phyloP scores from a whole-genome alignment of 2,888 invertebrate genomes.

The Athrips mouffetella region DNA sequence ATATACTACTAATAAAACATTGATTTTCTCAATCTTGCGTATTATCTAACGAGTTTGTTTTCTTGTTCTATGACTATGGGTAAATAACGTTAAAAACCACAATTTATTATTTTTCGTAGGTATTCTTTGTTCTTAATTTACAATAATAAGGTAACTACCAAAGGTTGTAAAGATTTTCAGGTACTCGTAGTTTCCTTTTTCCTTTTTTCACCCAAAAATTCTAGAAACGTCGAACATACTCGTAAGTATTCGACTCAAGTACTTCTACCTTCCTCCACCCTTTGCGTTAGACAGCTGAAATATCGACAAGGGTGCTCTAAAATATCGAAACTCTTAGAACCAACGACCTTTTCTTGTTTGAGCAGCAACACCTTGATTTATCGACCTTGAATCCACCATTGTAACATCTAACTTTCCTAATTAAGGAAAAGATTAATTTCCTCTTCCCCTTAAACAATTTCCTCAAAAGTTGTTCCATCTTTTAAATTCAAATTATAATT shows the following conservation, averaged over 20 bases:
- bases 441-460: constrained; percentile 70
- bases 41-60: no score
- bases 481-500: constrained; percentile 41
- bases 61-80: no score
- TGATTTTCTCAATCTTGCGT: no score
- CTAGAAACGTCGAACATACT: constrained; percentile 2
- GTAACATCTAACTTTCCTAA: constrained; percentile 68
- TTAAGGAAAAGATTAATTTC: constrained; percentile 76
- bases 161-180: no score
- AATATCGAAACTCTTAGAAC: constrained; percentile 52
- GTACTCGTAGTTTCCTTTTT: background rate
- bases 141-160: no score
- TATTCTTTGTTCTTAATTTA: no score
- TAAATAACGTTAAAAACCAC: no score
- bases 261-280: constrained; percentile 13
- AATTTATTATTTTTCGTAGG: no score
- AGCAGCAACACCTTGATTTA: constrained; percentile 71
- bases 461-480: constrained; percentile 56
- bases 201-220: constrained; percentile 4
- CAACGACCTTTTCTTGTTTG: constrained; percentile 46
- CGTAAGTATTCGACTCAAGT: constrained; percentile 2
- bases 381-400: constrained; percentile 62
- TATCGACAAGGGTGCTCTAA: constrained; percentile 48
- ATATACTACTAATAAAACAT: no score
- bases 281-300: constrained; percentile 37